phyloP scores from a whole-genome alignment of 2,888 invertebrate genomes.

The Thereva unica region DNA sequence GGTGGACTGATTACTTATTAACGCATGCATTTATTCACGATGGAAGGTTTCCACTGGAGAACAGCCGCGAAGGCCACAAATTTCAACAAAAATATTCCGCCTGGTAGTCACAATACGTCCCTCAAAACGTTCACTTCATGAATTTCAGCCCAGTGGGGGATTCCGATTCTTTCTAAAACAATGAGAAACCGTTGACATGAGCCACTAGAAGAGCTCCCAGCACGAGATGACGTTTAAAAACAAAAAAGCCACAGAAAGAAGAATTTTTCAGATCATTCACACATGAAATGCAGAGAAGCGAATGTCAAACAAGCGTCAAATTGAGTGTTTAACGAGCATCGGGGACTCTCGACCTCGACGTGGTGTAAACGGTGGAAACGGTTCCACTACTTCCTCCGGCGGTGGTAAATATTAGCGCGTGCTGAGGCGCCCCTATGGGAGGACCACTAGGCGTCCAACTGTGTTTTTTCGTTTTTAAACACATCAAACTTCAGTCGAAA shows the following conservation, averaged over 20 bases:
- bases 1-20: no score
- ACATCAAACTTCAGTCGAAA: constrained; percentile 11
- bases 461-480: constrained; percentile 41
- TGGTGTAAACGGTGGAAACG: no score
- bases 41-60: no score
- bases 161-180: neutral
- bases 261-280: neutral
- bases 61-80: no score
- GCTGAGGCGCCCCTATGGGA: constrained; percentile 57
- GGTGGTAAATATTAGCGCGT: constrained; percentile 48
- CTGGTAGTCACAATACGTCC: no score
- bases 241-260: neutral
- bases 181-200: constrained; percentile 16
- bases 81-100: no score
- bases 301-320: constrained; percentile 24
- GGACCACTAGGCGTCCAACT: constrained; percentile 52
- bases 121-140: no score
- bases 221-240: constrained; percentile 24
- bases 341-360: constrained; percentile 5
- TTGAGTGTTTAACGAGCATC: constrained; percentile 1
- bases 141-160: neutral
- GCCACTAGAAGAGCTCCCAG: constrained; percentile 25
- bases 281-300: neutral
- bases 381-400: neutral
- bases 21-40: no score